Base-by-base conservation (phyloP, 2,113 vertebrate genomes). In the Gobiocypris rarus region DNA sequence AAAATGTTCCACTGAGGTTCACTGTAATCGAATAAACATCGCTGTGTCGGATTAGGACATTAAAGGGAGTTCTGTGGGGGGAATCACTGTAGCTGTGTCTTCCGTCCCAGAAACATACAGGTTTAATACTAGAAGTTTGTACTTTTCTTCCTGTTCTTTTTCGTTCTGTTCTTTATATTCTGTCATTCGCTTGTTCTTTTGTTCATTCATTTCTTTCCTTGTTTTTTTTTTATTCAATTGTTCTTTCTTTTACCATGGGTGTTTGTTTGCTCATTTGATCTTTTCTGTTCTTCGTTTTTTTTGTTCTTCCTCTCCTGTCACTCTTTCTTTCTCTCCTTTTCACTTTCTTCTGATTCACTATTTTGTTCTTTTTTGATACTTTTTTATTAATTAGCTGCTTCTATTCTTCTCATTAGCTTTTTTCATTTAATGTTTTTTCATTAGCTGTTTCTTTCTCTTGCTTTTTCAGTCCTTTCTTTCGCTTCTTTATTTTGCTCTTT, bases 21-120 rank as follows among this genome's bases (percentile, higher is more conserved):
- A 89, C 84, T 90, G n/a, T 48, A 90, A 92, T 93, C 88, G 89
- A 92, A 92, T 87, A 89, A 89, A 85, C 85, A 15, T 87, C 41
- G 78, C 85, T 75, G 89, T 92, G 89, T 93, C 83, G 84, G 89
- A 89, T 90, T 89, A 90, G 26, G 85, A 86, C 83, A 84, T 90
- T 92, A 85, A 34, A 84, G 8, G 67, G 31, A 52, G 24, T 43
- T n/a, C 77, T 85, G 89, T 14, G 38, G 76, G 89, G 86, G 48
- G 87, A 86, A 78, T 91, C 28, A 59, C 24, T 17, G 78, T 26
- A 81, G 86, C 67, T 7, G 13, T 28, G 3, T 26, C n/a, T 70
- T 31, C 69, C 14, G 5, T 71, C 38, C 69, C 26, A n/a, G 22
- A 71, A 45, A 45, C 5, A 24, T 3, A 45, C 41, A 14, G 69